A percentile compares a stretch with the other conserved stretches of the same genome.
phyloP scores from a whole-genome alignment of 2,888 invertebrate species.

The Eristalinus aeneus region DNA sequence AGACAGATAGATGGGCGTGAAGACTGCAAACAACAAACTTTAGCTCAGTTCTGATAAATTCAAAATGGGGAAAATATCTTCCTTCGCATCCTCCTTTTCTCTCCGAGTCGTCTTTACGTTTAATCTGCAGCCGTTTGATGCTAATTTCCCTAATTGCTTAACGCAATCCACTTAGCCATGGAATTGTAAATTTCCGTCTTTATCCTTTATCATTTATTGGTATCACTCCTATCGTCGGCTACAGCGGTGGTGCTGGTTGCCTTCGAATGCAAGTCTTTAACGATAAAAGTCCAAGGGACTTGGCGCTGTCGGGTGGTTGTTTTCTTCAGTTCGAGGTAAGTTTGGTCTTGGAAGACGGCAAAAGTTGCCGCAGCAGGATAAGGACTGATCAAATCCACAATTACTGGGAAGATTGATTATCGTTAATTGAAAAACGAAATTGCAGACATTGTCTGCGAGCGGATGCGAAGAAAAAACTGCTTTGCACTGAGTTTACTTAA shows the following conservation, averaged over 20 bases:
- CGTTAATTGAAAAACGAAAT: conserved; percentile 30
- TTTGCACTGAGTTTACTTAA: background rate
- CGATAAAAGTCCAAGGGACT: background rate
- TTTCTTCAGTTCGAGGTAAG: conserved; percentile 17
- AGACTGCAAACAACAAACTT: conserved; percentile 37
- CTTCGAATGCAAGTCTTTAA: conserved; percentile 17
- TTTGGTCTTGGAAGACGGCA: conserved; percentile 8
- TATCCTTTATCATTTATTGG: conserved; percentile 69
- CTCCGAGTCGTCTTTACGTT: conserved; percentile 36
- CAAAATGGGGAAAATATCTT: conserved; percentile 42
- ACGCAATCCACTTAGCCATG: conserved; percentile 70
- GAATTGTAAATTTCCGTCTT: conserved; percentile 67
- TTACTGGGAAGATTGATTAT: conserved; percentile 53
- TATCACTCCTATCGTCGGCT: conserved; percentile 46
- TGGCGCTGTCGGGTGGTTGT: conserved; percentile 3
- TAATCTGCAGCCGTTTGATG: conserved; percentile 68
- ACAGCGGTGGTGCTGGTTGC: conserved; percentile 23
- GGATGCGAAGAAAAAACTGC: background rate
- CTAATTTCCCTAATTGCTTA: conserved; percentile 71
- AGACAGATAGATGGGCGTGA: conserved; percentile 14
- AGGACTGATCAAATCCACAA: conserved; percentile 29
- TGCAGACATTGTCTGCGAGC: background rate
- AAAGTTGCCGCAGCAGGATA: conserved; percentile 29
- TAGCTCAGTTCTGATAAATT: conserved; percentile 40
- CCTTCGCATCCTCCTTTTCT: conserved; percentile 9